Base-by-base conservation (phyloP, 1,140 invertebrate genomes). In the Gryllus bimaculatus region DNA sequence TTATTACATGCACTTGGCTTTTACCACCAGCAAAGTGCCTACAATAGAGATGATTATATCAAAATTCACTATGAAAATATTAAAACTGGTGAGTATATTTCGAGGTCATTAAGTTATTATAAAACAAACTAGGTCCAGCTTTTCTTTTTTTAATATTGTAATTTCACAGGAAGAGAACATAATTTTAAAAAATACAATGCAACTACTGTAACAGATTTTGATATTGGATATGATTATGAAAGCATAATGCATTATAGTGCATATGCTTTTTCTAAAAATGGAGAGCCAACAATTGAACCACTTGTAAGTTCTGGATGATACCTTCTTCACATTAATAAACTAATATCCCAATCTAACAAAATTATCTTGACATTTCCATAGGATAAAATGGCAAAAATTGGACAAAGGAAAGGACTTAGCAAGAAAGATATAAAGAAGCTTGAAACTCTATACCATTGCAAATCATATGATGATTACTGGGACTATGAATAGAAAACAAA, bases 171-270 rank as follows among this genome's bases (percentile, higher is more conserved):
- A 2, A 88, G 86, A 26, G 89, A 90, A 81, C 88, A 90, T 81
- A 93, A 93, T 82, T 93, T 93, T 83, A 89, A 89, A 49, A 93
- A 93, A 82, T 92, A 92, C 81, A 78, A 66, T 48, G 47, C 78
- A 75, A 12, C n/a, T 8, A 89, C 88, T 8, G 89, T 92, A 13
- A 90, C 89, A 0, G 90, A 92, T 82, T 92, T 90, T 79, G 88
- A 88, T 7, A 85, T 89, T 39, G 81, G 82, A 13, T 94, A 94
- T 81, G 94, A 95, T 85, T 95, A 93, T 82, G 89, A 90, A 76
- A 94, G 93, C 80, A 91, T 96, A 0, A 95, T 95, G 93, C 94
- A 96, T 84, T 95, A 96, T 83, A 93, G 92, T 0, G 86, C 89
- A 15, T 91, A 89, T 75, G 93, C 93, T 13, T 96, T 95, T 85